Percentiles rank a stretch among this genome's conserved stretches.
phyloP scores from a whole-genome alignment of 2,888 invertebrate species.

The Bugula neritina region DNA sequence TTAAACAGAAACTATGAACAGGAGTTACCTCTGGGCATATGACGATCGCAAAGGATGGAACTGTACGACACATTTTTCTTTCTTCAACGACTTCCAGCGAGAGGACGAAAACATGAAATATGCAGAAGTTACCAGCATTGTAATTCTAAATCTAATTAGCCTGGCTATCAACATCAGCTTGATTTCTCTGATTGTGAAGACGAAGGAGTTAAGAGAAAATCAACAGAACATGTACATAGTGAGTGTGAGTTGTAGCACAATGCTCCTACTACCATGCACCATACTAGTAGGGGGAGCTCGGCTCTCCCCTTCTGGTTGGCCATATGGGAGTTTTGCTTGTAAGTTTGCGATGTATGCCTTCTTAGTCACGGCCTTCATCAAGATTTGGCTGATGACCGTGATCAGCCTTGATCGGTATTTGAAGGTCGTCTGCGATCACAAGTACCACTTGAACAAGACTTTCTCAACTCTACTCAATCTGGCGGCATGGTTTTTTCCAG shows the following conservation, averaged over 20 bases:
- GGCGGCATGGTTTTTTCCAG: background rate
- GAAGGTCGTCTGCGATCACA: background rate
- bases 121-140: background rate
- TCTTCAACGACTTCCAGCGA: slow-evolving; percentile 3
- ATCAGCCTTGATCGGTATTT: slow-evolving; percentile 20
- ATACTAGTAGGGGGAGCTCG: background rate
- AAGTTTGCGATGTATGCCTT: slow-evolving; percentile 1
- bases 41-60: slow-evolving; percentile 11
- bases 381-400: slow-evolving; percentile 18
- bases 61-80: slow-evolving; percentile 15
- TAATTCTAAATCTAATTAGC: background rate
- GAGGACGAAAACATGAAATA: slow-evolving; percentile 22
- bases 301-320: background rate
- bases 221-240: slow-evolving; percentile 15
- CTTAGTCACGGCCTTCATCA: slow-evolving; percentile 1
- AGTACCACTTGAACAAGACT: background rate
- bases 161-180: background rate
- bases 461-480: background rate
- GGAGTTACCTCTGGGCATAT: slow-evolving; percentile 1
- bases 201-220: background rate
- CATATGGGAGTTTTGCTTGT: background rate
- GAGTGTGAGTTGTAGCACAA: background rate
- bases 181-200: background rate
- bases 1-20: too few relatives aligned
- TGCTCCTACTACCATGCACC: background rate